Evolutionary conservation across 2,888 invertebrate species (phyloP).

Genomic region (Sarcophaga carnaria): DNA sequence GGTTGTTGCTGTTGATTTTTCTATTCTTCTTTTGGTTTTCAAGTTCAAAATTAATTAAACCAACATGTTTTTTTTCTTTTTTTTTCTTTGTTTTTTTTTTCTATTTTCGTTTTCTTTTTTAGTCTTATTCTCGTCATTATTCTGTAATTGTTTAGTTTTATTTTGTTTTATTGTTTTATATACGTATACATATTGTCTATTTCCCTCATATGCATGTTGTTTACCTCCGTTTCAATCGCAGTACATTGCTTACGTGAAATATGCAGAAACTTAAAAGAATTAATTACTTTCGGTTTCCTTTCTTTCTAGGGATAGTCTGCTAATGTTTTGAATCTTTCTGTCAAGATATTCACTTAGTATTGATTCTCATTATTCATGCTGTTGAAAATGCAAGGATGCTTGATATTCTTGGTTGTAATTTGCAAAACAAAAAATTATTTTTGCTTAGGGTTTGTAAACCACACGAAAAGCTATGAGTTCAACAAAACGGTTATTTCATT

Average conservation of each 20-base stretch:
- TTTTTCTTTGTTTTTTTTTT: not conserved
- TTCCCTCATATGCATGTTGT: not conserved
- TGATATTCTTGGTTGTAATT: too few species aligned
- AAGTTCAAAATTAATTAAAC: slow-evolving; percentile 63
- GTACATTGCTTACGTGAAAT: not conserved
- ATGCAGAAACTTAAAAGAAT: not conserved
- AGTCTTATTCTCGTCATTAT: too few species aligned
- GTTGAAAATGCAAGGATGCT: too few species aligned
- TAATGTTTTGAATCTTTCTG: too few species aligned
- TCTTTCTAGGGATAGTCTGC: not conserved
- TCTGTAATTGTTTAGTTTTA: not conserved
- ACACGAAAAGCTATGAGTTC: too few species aligned
- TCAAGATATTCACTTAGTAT: too few species aligned
- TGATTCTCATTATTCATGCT: too few species aligned
- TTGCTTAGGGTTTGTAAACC: too few species aligned
- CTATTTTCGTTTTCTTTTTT: not conserved
- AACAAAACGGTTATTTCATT: too few species aligned
- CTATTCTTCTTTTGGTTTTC: slow-evolving; percentile 13
- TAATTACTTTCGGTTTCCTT: not conserved
- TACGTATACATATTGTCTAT: not conserved
- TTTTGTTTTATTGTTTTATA: not conserved
- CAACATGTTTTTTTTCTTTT: not conserved
- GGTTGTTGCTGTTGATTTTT: not conserved
- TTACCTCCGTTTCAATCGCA: not conserved
- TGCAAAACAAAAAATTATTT: too few species aligned